phyloP scores from a whole-genome alignment of 2,797 vertebrate genomes.

The Etheostoma nigrum region DNA sequence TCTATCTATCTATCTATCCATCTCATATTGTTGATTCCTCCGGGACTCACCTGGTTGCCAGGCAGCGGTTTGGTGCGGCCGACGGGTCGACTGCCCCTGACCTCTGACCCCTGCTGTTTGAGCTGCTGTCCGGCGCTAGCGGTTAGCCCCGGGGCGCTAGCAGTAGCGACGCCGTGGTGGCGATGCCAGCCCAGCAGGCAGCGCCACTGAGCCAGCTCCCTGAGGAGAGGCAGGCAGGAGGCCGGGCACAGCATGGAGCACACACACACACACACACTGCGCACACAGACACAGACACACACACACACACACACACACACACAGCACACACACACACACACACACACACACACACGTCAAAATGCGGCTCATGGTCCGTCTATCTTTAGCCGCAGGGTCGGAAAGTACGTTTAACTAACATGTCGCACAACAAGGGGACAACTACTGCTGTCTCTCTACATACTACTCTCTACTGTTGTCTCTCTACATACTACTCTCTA shows the following conservation, averaged over 20 bases:
- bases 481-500: no score
- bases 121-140: constrained; percentile 42
- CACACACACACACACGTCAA: no score
- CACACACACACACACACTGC: constrained; percentile 15
- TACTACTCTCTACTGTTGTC: no score
- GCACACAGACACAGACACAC: constrained; percentile 18
- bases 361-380: no score
- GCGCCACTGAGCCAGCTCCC: constrained; percentile 84
- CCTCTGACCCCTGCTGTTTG: constrained; percentile 63
- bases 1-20: no score
- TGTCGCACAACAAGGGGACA: no score
- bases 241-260: constrained; percentile 80
- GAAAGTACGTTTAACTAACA: no score
- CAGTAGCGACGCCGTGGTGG: constrained; percentile 66
- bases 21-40: background rate
- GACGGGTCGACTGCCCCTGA: constrained; percentile 69
- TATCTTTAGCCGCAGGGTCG: no score
- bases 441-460: no score
- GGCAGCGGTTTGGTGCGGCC: constrained; percentile 75
- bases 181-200: constrained; percentile 82
- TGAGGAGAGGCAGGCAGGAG: constrained; percentile 84
- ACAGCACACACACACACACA: background rate
- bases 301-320: background rate
- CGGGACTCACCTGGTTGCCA: constrained; percentile 79
- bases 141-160: constrained; percentile 33